A percentile compares a stretch with the other conserved stretches of the same genome.
These are phyloP conservation scores for Phragmatobia fuliginosa DNA, from an alignment of 2,888 invertebrate species.

Conservation along the genomic window DNA sequence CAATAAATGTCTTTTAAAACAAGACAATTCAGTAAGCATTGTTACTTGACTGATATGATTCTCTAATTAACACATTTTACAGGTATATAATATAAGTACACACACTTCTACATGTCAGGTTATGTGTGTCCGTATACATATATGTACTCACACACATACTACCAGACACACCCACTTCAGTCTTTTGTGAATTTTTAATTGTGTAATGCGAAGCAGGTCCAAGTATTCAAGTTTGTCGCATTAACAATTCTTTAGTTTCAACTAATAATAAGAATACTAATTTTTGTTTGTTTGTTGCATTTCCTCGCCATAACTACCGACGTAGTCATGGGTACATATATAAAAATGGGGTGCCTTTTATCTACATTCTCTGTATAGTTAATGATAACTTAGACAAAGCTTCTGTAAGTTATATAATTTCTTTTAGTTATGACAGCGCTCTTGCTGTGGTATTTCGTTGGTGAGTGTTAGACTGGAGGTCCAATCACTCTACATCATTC, in stretches of 20 bases:
- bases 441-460: no score
- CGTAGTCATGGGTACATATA: not conserved
- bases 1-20: not conserved
- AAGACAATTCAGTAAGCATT: not conserved
- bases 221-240: not conserved
- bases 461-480: no score
- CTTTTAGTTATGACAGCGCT: no score
- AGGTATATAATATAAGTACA: not conserved
- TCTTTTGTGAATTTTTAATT: not conserved
- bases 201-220: not conserved
- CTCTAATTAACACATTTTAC: not conserved
- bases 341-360: not conserved
- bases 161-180: not conserved
- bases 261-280: not conserved
- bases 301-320: not conserved
- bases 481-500: no score
- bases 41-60: not conserved
- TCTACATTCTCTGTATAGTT: not conserved
- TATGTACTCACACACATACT: not conserved
- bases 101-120: not conserved
- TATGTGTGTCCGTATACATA: not conserved
- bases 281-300: not conserved
- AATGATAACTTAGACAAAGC: not conserved
- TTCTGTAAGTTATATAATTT: no score
- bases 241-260: not conserved